These are phyloP conservation scores for Scopus umbretta DNA, from an alignment of 2,113 vertebrate species.

Conservation along the genomic window DNA sequence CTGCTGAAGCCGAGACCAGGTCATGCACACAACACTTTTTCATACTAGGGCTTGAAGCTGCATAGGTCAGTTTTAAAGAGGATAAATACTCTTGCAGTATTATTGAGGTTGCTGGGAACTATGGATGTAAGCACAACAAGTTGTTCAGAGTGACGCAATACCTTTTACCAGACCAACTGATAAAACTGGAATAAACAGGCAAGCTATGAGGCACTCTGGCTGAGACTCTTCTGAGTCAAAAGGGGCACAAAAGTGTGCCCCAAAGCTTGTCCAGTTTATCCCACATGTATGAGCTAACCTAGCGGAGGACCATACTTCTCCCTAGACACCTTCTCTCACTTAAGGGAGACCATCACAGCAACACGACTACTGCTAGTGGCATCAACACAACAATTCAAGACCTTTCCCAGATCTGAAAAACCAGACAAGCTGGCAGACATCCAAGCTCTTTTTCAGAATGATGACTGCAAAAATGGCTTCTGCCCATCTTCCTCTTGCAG, in stretches of 20 bases:
- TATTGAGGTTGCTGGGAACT: background rate
- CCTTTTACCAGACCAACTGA: background rate
- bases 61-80: background rate
- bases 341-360: background rate
- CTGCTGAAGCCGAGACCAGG: background rate
- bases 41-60: background rate
- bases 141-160: background rate
- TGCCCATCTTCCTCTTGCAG: background rate
- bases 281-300: background rate
- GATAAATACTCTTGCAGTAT: background rate
- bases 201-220: background rate
- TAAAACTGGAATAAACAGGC: background rate
- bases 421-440: background rate
- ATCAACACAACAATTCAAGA: background rate
- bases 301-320: background rate
- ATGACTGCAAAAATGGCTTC: background rate
- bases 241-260: background rate
- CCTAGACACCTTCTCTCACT: background rate
- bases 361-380: background rate
- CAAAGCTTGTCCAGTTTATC: background rate
- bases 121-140: background rate
- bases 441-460: background rate
- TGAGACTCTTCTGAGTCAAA: background rate
- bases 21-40: background rate
- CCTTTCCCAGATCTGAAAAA: background rate